These are phyloP conservation scores for Thyatira batis DNA, from an alignment of 2,888 invertebrate species.

Conservation along the genomic window DNA sequence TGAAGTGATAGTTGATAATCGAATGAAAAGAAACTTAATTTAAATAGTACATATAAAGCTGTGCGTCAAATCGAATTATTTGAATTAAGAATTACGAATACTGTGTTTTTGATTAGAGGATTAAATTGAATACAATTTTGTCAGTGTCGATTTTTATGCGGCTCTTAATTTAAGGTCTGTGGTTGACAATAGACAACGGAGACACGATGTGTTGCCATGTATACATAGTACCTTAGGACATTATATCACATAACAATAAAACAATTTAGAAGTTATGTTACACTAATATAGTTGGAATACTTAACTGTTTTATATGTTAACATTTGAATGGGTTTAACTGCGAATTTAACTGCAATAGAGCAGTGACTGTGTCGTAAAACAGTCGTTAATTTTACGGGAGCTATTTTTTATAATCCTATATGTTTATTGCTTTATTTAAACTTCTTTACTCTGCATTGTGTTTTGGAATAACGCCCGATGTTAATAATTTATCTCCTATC, in stretches of 20 bases:
- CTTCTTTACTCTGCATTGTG: neutral
- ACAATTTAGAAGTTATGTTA: neutral
- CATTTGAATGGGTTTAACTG: slow-evolving; percentile 45
- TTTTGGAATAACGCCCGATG: too few relatives aligned
- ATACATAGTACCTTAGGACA: too few relatives aligned
- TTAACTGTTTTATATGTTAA: slow-evolving; percentile 25
- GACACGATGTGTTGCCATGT: too few relatives aligned
- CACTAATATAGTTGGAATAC: neutral
- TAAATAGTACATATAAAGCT: neutral
- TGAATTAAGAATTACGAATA: neutral
- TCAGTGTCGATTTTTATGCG: too few relatives aligned
- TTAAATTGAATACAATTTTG: too few relatives aligned
- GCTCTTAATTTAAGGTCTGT: too few relatives aligned
- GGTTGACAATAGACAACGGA: too few relatives aligned
- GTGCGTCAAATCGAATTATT: neutral
- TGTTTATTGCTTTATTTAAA: neutral
- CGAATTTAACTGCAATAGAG: slow-evolving; percentile 22
- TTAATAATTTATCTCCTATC: too few relatives aligned
- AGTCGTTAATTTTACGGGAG: slow-evolving; percentile 48
- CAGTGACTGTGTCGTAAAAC: slow-evolving; percentile 47
- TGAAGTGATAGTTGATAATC: neutral
- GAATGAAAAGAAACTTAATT: neutral
- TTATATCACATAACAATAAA: too few relatives aligned
- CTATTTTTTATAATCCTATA: slow-evolving; percentile 42
- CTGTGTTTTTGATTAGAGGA: neutral